phyloP scores from a whole-genome alignment of 2,797 vertebrate species.

The Setipinna tenuifilis region DNA sequence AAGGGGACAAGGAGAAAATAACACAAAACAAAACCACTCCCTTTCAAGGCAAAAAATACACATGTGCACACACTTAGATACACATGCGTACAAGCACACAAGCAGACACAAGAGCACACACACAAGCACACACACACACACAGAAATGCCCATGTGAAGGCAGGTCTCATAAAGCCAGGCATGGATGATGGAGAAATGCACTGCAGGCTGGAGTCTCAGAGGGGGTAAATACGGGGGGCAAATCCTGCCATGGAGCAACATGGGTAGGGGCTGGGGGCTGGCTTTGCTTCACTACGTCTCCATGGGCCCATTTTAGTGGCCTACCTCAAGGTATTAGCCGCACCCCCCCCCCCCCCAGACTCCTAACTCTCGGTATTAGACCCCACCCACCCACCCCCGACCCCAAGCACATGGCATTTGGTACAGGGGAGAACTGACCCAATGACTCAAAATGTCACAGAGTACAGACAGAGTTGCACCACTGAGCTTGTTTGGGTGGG shows the following conservation, averaged over 20 bases:
- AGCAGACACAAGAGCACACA: background rate
- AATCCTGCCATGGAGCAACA: background rate
- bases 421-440: constrained; percentile 11
- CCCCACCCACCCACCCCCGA: background rate
- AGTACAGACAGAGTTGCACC: background rate
- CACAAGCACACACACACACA: background rate
- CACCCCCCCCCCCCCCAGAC: background rate
- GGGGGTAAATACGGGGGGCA: background rate
- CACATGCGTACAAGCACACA: background rate
- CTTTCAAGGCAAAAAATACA: background rate
- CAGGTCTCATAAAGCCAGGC: background rate
- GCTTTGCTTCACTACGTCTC: background rate
- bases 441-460: constrained; percentile 32
- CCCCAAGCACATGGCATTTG: background rate
- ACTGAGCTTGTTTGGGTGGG: background rate
- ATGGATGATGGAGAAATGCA: background rate
- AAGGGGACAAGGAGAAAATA: constrained; percentile 5
- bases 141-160: background rate
- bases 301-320: background rate
- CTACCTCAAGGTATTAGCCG: background rate
- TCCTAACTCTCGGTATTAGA: background rate
- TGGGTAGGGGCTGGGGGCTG: background rate
- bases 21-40: background rate
- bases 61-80: background rate
- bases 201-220: background rate